Evolutionary conservation across 2,113 vertebrate genomes (phyloP).

Genomic region (Vanacampus margaritifer): DNA sequence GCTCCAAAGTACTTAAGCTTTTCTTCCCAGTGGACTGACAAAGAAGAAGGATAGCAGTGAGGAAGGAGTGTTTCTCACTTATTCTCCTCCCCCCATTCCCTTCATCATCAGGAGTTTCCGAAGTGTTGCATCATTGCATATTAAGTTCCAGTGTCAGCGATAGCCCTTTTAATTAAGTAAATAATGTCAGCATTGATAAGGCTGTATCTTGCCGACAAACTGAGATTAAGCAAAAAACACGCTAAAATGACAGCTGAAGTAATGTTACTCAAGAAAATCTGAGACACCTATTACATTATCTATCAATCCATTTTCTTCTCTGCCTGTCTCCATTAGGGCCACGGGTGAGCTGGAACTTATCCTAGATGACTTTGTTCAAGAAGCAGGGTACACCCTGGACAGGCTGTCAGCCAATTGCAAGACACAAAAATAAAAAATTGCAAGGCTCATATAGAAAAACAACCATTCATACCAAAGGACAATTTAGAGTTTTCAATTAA

Average conservation of each 20-base stretch:
- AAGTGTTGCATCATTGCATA: slow-evolving; percentile 74
- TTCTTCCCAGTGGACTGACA: slow-evolving; percentile 70
- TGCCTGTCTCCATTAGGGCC: background rate
- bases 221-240: background rate
- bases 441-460: too few relatives aligned
- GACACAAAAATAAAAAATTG: background rate
- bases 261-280: slow-evolving; percentile 22
- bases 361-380: background rate
- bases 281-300: slow-evolving; percentile 6
- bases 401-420: background rate
- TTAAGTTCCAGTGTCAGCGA: slow-evolving; percentile 60
- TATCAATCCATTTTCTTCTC: slow-evolving; percentile 38
- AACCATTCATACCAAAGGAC: background rate
- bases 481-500: background rate
- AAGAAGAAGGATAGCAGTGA: slow-evolving; percentile 51
- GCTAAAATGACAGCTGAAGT: background rate
- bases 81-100: slow-evolving; percentile 46
- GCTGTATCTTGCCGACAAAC: background rate
- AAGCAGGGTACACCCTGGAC: background rate
- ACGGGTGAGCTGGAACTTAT: background rate
- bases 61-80: slow-evolving; percentile 51
- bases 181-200: slow-evolving; percentile 68
- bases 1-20: slow-evolving; percentile 77
- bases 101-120: slow-evolving; percentile 62
- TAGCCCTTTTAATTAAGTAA: slow-evolving; percentile 61